Evolutionary conservation across 2,113 vertebrate genomes (phyloP).

Genomic region (Hemibagrus wyckioides): DNA sequence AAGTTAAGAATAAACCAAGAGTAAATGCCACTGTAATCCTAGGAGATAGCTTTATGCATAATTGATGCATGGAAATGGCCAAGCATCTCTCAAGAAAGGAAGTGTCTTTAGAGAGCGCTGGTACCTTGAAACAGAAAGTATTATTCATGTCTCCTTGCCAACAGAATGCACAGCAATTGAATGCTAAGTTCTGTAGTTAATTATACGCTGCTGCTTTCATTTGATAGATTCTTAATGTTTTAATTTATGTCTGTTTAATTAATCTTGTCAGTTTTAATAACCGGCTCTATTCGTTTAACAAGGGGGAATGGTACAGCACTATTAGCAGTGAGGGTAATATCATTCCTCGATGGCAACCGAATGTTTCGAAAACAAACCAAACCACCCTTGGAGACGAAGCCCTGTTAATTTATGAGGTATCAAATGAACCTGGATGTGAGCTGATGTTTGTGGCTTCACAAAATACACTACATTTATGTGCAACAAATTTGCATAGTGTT

Average conservation of each 20-base stretch:
- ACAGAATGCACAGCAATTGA: slow-evolving; percentile 53
- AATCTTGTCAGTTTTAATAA: slow-evolving; percentile 67
- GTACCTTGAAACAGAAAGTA: slow-evolving; percentile 37
- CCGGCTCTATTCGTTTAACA: slow-evolving; percentile 60
- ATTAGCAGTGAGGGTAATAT: slow-evolving; percentile 50
- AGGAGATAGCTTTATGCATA: slow-evolving; percentile 28
- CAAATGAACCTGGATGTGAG: slow-evolving; percentile 43
- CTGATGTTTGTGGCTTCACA: slow-evolving; percentile 30
- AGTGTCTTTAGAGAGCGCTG: slow-evolving; percentile 9
- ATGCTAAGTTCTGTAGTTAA: slow-evolving; percentile 60
- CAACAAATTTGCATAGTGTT: slow-evolving; percentile 6
- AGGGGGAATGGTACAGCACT: slow-evolving; percentile 51
- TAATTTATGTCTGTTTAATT: slow-evolving; percentile 66
- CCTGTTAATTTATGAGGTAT: slow-evolving; percentile 43
- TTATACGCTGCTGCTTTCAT: slow-evolving; percentile 58
- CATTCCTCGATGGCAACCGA: slow-evolving; percentile 47
- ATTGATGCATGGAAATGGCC: slow-evolving; percentile 23
- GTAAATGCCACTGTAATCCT: slow-evolving; percentile 10
- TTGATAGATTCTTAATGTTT: slow-evolving; percentile 66
- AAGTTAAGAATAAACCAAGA: background rate
- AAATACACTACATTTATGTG: slow-evolving; percentile 5
- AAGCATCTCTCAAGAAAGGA: slow-evolving; percentile 32
- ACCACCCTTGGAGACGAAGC: slow-evolving; percentile 37
- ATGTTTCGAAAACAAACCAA: slow-evolving; percentile 48
- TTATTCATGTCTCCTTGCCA: slow-evolving; percentile 53